These are phyloP conservation scores for Sebastes vulpes DNA, from an alignment of 2,797 vertebrate genomes.

Conservation along the genomic window DNA sequence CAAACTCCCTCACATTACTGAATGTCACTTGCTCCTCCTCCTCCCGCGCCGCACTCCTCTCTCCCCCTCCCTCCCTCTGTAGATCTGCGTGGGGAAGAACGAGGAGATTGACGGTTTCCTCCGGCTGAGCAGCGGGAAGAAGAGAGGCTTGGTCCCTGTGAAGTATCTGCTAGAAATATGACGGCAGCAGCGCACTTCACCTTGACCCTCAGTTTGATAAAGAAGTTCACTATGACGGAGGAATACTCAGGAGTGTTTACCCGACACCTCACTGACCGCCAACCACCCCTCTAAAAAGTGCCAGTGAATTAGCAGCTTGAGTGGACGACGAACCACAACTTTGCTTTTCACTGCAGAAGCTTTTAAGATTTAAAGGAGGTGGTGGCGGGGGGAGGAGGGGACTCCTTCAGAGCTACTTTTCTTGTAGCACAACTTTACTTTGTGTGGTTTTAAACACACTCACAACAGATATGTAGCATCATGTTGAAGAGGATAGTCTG, in stretches of 20 bases:
- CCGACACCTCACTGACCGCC: conserved; percentile 65
- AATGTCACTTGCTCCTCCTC: conserved; percentile 40
- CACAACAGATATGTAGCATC: conserved; percentile 74
- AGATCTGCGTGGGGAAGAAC: conserved; percentile 91
- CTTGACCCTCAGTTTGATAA: conserved; percentile 30
- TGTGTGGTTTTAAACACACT: conserved; percentile 50
- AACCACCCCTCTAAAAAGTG: conserved; percentile 26
- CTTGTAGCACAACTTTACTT: conserved; percentile 65
- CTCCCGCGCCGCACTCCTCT: not conserved
- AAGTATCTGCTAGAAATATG: conserved; percentile 89
- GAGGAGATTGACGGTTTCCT: conserved; percentile 88
- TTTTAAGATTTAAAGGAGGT: conserved; percentile 20
- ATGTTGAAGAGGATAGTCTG: conserved; percentile 37
- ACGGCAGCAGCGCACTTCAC: conserved; percentile 42
- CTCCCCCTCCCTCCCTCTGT: conserved; percentile 14
- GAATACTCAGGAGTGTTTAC: conserved; percentile 73
- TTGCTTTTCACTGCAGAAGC: conserved; percentile 41
- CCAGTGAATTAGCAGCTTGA: conserved; percentile 46
- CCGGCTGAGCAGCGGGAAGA: conserved; percentile 92
- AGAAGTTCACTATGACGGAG: conserved; percentile 44
- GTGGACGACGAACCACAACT: conserved; percentile 29
- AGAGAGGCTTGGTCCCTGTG: conserved; percentile 89
- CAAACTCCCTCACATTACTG: conserved; percentile 31
- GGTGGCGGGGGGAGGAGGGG: not conserved
- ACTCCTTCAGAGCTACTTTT: conserved; percentile 61